Conservation (phyloP, 2,113 vertebrate species). For the Meles meles region DNA sequence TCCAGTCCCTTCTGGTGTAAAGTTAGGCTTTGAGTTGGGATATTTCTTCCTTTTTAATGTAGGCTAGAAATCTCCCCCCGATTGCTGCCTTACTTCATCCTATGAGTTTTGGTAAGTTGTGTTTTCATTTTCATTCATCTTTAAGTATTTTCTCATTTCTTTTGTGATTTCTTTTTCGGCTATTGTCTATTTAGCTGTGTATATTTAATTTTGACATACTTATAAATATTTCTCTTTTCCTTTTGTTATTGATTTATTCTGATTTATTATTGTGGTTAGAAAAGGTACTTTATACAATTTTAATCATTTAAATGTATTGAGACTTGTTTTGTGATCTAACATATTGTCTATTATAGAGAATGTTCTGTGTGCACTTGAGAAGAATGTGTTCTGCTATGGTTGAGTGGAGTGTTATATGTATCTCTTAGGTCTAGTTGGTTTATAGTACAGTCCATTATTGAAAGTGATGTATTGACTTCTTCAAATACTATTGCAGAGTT, state of each 20-base stretch:
- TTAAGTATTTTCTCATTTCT: neutral
- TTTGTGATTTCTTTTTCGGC: neutral
- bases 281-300: neutral
- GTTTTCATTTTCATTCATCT: neutral
- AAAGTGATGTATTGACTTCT: neutral
- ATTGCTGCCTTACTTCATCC: neutral
- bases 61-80: neutral
- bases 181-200: neutral
- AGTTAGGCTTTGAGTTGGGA: neutral
- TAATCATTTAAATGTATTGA: neutral
- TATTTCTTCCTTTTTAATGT: neutral
- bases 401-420: neutral
- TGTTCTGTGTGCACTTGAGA: neutral
- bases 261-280: neutral
- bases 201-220: neutral
- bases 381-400: neutral
- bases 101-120: neutral
- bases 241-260: neutral
- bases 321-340: neutral
- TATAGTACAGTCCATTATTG: neutral
- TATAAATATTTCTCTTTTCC: neutral
- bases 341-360: neutral
- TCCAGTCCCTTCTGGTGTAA: neutral
- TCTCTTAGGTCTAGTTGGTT: neutral
- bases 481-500: neutral